Evolutionary conservation across 1,140 invertebrate species (phyloP).

Genomic region (Battus philenor): DNA sequence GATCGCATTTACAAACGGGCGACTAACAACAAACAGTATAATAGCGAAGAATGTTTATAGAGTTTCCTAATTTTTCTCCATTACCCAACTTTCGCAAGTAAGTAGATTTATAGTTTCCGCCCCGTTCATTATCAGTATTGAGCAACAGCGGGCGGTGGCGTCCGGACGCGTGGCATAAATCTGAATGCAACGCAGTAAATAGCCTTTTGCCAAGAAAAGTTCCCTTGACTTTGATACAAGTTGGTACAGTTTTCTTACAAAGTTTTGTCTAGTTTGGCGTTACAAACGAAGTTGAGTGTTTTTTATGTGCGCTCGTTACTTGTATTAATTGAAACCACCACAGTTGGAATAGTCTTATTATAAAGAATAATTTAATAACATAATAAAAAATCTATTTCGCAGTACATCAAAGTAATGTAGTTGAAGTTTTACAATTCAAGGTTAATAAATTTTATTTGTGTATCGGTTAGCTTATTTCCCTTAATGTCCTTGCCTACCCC

Average conservation of each 20-base stretch:
- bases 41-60: constrained; percentile 50
- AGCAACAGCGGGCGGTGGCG: constrained; percentile 32
- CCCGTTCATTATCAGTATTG: constrained; percentile 72
- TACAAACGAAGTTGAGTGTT: constrained; percentile 23
- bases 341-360: too few species aligned
- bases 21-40: constrained; percentile 38
- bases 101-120: constrained; percentile 73
- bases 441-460: constrained; percentile 15
- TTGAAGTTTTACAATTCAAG: too few species aligned
- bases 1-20: constrained; percentile 28
- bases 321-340: neutral
- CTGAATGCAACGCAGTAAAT: constrained; percentile 63
- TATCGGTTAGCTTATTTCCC: constrained; percentile 21
- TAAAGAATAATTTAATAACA: too few species aligned
- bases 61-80: constrained; percentile 55
- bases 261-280: constrained; percentile 24
- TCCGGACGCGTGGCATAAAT: constrained; percentile 58
- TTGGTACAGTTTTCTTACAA: constrained; percentile 20
- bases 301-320: constrained; percentile 19
- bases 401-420: too few species aligned
- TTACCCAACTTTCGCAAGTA: constrained; percentile 64
- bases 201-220: constrained; percentile 41
- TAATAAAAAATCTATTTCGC: too few species aligned
- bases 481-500: constrained; percentile 16
- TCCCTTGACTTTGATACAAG: constrained; percentile 42